These are phyloP conservation scores for Elaphurus davidianus DNA, from an alignment of 2,113 vertebrate species.

Conservation along the genomic window DNA sequence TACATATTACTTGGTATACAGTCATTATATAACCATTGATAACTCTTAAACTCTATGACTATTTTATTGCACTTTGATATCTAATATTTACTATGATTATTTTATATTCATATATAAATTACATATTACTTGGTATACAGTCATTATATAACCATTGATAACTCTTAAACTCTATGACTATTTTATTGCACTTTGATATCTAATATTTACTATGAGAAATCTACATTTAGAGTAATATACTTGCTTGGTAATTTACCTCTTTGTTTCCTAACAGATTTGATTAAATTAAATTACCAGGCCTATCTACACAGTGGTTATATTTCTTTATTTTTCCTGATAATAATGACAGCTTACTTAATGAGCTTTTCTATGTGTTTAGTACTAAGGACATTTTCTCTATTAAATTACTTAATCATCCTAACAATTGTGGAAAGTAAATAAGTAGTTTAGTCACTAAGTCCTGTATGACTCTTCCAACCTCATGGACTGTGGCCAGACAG, in stretches of 20 bases:
- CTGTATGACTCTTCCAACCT: not conserved
- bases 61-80: not conserved
- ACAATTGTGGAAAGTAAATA: not conserved
- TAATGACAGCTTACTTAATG: not conserved
- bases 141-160: not conserved
- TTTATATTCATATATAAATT: not conserved
- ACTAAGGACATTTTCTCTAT: not conserved
- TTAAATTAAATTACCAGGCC: not conserved
- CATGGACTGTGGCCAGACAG: not conserved
- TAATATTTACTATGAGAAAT: not conserved
- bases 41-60: not conserved
- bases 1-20: not conserved
- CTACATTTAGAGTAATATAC: not conserved
- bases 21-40: not conserved
- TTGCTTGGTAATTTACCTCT: not conserved
- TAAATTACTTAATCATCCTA: not conserved
- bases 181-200: not conserved
- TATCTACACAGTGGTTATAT: not conserved
- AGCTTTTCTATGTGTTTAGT: not conserved
- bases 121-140: not conserved
- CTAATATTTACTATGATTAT: not conserved
- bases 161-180: not conserved
- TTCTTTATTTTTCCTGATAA: not conserved
- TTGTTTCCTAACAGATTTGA: not conserved
- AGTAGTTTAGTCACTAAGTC: not conserved